Evolutionary conservation across 2,888 invertebrate genomes (phyloP).

Genomic region (Plusia festucae): DNA sequence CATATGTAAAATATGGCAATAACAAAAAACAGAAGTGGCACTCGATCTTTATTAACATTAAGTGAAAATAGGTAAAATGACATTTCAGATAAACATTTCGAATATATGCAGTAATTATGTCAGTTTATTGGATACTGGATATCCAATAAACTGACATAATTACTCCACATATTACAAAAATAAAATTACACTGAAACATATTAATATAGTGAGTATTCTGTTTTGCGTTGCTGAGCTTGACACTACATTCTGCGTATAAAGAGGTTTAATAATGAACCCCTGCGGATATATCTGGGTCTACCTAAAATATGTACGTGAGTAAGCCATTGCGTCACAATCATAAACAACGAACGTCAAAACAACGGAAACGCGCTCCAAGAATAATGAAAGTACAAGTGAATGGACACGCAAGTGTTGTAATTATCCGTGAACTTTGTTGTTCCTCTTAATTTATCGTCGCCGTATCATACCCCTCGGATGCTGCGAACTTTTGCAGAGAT

Average conservation of each 20-base stretch:
- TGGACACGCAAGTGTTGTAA: conserved; percentile 84
- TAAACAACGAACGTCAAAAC: conserved; percentile 27
- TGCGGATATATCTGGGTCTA: background rate
- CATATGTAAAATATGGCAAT: too few species aligned
- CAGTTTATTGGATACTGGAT: too few species aligned
- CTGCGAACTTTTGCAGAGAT: conserved; percentile 59
- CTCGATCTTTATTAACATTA: too few species aligned
- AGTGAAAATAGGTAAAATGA: too few species aligned
- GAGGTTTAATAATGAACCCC: conserved; percentile 5
- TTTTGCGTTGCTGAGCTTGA: background rate
- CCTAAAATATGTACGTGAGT: background rate
- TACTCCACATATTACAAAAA: too few species aligned
- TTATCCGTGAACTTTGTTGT: conserved; percentile 80
- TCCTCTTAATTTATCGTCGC: conserved; percentile 77
- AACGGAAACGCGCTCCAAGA: conserved; percentile 72
- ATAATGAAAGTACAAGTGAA: conserved; percentile 88
- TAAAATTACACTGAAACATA: too few species aligned
- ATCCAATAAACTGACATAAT: background rate
- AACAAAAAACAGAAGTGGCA: too few species aligned
- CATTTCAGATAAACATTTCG: too few species aligned
- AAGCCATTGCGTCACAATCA: background rate
- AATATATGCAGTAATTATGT: too few species aligned
- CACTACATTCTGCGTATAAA: background rate
- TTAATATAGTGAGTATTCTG: background rate
- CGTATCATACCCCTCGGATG: conserved; percentile 65